phyloP scores from a whole-genome alignment of 2,113 vertebrate species.

The Serinus canaria region DNA sequence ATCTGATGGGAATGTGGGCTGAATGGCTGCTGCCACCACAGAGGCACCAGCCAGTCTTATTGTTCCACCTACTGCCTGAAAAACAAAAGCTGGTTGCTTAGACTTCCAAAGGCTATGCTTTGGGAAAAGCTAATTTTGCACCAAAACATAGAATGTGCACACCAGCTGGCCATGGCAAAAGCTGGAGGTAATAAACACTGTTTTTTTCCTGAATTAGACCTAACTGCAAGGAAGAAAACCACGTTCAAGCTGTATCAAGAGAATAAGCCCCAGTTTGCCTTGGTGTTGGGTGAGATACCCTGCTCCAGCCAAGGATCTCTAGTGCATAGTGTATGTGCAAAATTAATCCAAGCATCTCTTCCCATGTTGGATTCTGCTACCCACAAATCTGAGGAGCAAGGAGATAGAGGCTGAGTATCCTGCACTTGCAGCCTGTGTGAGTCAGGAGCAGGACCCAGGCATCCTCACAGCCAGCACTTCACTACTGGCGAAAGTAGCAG shows the following conservation, averaged over 20 bases:
- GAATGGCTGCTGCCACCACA: background rate
- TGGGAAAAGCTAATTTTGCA: background rate
- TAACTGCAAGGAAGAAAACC: background rate
- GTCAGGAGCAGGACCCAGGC: background rate
- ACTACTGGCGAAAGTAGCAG: background rate
- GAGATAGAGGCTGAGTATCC: background rate
- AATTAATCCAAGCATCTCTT: background rate
- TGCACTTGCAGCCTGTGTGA: accelerated
- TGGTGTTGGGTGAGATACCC: background rate
- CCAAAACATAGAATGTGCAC: background rate
- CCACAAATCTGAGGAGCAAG: background rate
- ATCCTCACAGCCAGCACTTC: background rate
- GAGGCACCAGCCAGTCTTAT: background rate
- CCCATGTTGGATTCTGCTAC: background rate
- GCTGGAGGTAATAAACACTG: background rate
- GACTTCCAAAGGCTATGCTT: background rate
- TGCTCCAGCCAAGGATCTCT: background rate
- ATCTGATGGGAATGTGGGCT: accelerated
- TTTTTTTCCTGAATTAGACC: background rate
- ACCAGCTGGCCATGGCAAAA: background rate
- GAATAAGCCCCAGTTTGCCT: background rate
- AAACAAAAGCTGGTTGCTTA: background rate
- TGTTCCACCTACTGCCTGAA: background rate
- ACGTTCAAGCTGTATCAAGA: background rate
- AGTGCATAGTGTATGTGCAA: accelerated